Evolutionary conservation across 2,113 vertebrate genomes (phyloP).

Genomic region (Sisor rabdophorus): DNA sequence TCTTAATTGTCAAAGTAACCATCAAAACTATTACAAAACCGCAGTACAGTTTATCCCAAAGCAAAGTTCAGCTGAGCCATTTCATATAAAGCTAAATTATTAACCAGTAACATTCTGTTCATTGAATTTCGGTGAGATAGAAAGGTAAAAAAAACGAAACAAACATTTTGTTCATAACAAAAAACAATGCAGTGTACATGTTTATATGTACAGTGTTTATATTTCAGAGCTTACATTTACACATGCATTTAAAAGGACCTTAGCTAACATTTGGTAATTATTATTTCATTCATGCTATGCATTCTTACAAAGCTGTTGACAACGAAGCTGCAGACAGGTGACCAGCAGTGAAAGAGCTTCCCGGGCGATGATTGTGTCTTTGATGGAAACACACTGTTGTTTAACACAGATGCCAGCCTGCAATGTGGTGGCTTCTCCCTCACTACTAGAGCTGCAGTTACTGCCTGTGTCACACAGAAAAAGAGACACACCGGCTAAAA

Average conservation of each 20-base stretch:
- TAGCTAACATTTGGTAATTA: neutral
- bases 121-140: neutral
- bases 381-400: conserved; percentile 89
- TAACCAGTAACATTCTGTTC: neutral
- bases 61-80: neutral
- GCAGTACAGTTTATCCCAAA: neutral
- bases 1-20: neutral
- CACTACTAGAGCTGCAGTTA: conserved; percentile 95
- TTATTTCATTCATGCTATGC: neutral
- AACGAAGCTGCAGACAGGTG: conserved; percentile 93
- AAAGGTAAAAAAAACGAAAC: neutral
- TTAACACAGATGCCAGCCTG: conserved; percentile 95
- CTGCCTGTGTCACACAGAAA: conserved; percentile 75
- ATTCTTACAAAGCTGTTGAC: conserved; percentile 86
- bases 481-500: conserved; percentile 11
- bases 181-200: neutral
- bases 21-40: fast-evolving
- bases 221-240: neutral
- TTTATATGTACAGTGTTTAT: too few relatives aligned
- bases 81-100: neutral
- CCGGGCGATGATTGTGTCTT: conserved; percentile 92
- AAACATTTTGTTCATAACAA: neutral
- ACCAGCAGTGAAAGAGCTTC: conserved; percentile 95
- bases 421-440: conserved; percentile 84
- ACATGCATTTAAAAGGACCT: neutral